Base-by-base conservation (phyloP, 1,140 invertebrate species). In the Notospermus geniculatus region DNA sequence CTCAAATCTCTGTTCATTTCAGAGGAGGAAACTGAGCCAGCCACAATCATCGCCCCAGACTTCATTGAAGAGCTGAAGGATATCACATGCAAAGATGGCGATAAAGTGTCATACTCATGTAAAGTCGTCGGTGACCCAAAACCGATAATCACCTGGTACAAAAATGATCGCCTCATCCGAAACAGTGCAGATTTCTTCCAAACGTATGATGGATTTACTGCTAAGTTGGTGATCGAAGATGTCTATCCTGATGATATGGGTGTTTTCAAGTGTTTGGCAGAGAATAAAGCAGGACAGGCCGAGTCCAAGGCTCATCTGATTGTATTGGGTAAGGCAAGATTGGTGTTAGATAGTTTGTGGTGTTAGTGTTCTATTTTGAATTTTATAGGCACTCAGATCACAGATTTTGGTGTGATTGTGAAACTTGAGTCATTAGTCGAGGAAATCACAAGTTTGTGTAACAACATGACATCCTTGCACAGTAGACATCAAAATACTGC, bases 251-350 rank as follows among this genome's bases (percentile, higher is more conserved):
- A 71, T 23, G 74, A 78, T 59, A 29, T 54, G 5, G 74, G 73
- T 15, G 25, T 28, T 30, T 78, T 74, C 46, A 72, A 75, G 58
- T 75, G 73, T 68, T 57, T 75, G 22, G 74, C 70, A 32, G 65
- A 60, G 50, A 78, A 74, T 64, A 25, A 53, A 29, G 67, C 69
- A n/a, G 72, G 71, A 36, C 64, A 70, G 45, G 63, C 66, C 11
- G 54, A 66, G 13, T 69, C 68, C 28, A 71, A 60, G 19, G 71
- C 72, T 7, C 46, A 50, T 9, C 46, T 50, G 5, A 50, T 50
- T 50, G 46, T 50, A 50, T 9, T 23, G 25, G 46, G 46, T 50
- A 19, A 23, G n/a, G n/a, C 5, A 50, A 23, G 5, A n/a, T 27
- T 4, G 46, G 46, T 50, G 46, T 50, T 27, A 50, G 46, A 23